phyloP scores from a whole-genome alignment of 2,888 invertebrate genomes.

The Lycia hirtaria region DNA sequence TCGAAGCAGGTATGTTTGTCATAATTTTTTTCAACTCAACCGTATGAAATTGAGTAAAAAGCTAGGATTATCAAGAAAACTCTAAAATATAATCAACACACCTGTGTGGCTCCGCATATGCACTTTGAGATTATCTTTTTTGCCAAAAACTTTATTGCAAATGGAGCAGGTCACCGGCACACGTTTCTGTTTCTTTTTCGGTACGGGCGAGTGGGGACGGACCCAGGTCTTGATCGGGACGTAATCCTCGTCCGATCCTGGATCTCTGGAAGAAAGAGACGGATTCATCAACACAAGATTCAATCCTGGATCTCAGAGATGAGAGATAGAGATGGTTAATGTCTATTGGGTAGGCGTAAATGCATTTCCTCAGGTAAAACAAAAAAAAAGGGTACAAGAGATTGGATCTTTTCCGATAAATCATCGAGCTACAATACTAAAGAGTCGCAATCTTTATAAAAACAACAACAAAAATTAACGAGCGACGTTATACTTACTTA shows the following conservation, averaged over 20 bases:
- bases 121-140: not conserved
- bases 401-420: too few relatives aligned
- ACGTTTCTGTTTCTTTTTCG: not conserved
- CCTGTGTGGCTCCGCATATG: constrained; percentile 11
- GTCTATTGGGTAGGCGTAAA: too few relatives aligned
- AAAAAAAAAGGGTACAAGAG: too few relatives aligned
- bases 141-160: not conserved
- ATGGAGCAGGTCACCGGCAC: not conserved
- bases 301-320: too few relatives aligned
- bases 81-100: not conserved
- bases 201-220: constrained; percentile 43
- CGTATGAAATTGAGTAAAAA: not conserved
- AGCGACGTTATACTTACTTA: too few relatives aligned
- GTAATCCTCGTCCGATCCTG: constrained; percentile 73
- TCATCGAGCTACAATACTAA: too few relatives aligned
- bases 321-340: too few relatives aligned
- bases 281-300: not conserved
- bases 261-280: constrained; percentile 46
- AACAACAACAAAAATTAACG: too few relatives aligned
- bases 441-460: too few relatives aligned
- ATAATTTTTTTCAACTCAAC: too few relatives aligned
- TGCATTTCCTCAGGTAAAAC: too few relatives aligned
- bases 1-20: too few relatives aligned
- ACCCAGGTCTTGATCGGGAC: constrained; percentile 76
- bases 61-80: not conserved